Evolutionary conservation across 2,888 invertebrate species (phyloP).

Genomic region (Helobdella robusta): DNA sequence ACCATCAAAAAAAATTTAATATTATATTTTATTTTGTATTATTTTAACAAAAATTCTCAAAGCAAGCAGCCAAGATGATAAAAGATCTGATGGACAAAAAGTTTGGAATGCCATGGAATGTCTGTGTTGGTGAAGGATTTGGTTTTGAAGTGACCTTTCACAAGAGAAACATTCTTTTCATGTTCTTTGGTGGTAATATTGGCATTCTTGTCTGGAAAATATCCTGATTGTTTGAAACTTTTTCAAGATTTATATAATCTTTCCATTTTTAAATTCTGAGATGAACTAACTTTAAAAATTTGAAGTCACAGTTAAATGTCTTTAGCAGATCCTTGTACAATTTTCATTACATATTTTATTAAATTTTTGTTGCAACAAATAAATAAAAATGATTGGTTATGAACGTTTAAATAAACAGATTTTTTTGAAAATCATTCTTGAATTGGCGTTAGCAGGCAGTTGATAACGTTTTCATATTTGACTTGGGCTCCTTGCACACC

Average conservation of each 20-base stretch:
- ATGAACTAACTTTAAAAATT: no score
- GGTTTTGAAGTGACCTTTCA: constrained; percentile 87
- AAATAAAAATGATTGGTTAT: no score
- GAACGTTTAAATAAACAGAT: background rate
- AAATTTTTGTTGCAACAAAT: no score
- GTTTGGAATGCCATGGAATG: constrained; percentile 86
- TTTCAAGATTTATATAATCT: no score
- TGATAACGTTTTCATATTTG: constrained; percentile 32
- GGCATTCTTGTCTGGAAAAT: constrained; percentile 84
- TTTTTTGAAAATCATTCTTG: background rate
- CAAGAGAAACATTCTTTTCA: constrained; percentile 57
- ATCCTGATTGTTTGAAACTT: no score
- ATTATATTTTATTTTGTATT: background rate
- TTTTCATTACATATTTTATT: no score
- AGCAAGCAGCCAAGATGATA: constrained; percentile 81
- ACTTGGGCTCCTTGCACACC: constrained; percentile 28
- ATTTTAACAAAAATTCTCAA: constrained; percentile 3
- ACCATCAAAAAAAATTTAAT: background rate
- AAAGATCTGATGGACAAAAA: constrained; percentile 92
- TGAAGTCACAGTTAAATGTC: no score
- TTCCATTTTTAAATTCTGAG: no score
- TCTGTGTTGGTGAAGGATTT: constrained; percentile 88
- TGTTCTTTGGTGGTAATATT: constrained; percentile 73
- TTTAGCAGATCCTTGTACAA: no score
- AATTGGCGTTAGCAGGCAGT: constrained; percentile 30